A percentile compares a stretch with the other conserved stretches of the same genome.
These are phyloP conservation scores for Chlorospingus flavigularis DNA, from an alignment of 2,797 vertebrate species.

Conservation along the genomic window DNA sequence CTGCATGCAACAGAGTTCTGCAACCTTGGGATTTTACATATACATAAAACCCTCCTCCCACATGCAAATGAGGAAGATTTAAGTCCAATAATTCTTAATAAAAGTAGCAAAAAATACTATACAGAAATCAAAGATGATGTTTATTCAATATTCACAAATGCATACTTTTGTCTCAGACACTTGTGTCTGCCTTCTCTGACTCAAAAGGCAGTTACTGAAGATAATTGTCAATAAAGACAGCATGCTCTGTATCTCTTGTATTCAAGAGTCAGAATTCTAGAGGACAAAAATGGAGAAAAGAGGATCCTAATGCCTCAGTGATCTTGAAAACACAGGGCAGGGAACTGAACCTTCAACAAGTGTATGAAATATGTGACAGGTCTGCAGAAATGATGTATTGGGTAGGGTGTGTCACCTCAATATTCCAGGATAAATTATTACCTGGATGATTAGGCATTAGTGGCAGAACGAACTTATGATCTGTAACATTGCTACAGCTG, in stretches of 20 bases:
- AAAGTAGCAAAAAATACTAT: not conserved
- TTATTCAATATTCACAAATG: not conserved
- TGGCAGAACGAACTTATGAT: not conserved
- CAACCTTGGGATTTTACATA: not conserved
- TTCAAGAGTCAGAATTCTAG: not conserved
- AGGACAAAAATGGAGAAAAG: not conserved
- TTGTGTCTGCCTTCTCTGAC: not conserved
- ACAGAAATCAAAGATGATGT: not conserved
- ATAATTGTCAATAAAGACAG: not conserved
- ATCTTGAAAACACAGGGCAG: not conserved
- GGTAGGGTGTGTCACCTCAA: not conserved
- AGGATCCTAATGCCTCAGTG: not conserved
- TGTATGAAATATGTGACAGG: not conserved
- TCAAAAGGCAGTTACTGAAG: not conserved
- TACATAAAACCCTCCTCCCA: not conserved
- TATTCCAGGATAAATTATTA: not conserved
- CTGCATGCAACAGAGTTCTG: not conserved
- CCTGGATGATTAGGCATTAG: not conserved
- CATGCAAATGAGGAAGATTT: not conserved
- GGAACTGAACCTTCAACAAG: not conserved
- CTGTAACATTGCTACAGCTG: not conserved
- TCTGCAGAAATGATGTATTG: not conserved
- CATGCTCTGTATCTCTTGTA: not conserved
- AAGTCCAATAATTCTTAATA: not conserved
- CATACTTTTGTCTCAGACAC: not conserved